Evolutionary conservation across 2,113 vertebrate species (phyloP).

Genomic region (Gorilla gorilla): DNA sequence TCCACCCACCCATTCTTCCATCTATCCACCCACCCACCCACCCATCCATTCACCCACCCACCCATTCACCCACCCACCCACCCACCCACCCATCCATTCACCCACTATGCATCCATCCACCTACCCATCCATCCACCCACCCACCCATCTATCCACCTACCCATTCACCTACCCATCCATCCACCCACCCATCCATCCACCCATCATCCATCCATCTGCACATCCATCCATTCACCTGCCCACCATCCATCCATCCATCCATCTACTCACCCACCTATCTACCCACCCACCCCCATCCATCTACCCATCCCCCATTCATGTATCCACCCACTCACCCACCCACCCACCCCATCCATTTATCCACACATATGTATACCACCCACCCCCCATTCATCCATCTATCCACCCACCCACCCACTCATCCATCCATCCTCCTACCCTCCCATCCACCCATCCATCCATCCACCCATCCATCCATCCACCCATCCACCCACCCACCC

Average conservation of each 20-base stretch:
- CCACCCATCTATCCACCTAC: rapidly evolving
- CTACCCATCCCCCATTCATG: rapidly evolving
- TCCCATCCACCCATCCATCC: too few species aligned
- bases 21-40: rapidly evolving
- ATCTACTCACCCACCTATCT: rapidly evolving
- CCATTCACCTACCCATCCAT: rapidly evolving
- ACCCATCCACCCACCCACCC: rapidly evolving
- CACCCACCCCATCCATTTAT: too few species aligned
- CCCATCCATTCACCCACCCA: rapidly evolving
- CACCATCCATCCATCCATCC: too few species aligned
- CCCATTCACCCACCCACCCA: too few species aligned
- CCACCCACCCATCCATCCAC: rapidly evolving
- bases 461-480: too few species aligned
- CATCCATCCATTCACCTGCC: rapidly evolving
- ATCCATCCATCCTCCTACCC: rapidly evolving
- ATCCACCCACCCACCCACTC: too few species aligned
- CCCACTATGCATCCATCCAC: not conserved
- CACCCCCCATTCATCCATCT: rapidly evolving
- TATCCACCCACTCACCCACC: rapidly evolving
- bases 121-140: rapidly evolving
- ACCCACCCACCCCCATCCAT: rapidly evolving
- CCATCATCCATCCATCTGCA: rapidly evolving
- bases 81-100: too few species aligned
- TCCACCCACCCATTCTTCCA: not conserved
- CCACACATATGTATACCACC: too few species aligned